Evolutionary conservation across 2,113 vertebrate genomes (phyloP), one percentile per base, ranked within the genome.

Genomic region (Antigone vipio): DNA sequence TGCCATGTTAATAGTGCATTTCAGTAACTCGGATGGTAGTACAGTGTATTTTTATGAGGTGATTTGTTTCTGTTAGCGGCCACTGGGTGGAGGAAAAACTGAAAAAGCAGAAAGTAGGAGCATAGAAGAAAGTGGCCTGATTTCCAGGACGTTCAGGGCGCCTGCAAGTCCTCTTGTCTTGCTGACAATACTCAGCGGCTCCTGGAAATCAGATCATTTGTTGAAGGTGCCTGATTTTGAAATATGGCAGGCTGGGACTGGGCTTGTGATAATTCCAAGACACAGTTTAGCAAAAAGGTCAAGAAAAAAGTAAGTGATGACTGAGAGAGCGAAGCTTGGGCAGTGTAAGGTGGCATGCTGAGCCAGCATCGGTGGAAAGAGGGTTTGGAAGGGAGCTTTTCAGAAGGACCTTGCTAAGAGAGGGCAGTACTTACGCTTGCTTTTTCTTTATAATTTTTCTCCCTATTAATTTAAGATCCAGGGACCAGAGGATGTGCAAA

Each of bases 61-160:
- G 71, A 85, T 87, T 93, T 92, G 71, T 85, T 97, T 75, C 95
- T 94, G 83, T 91, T 82, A 82, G 80, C 87, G 95, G 91, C 97
- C 93, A 91, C 95, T 95, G 92, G 93, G 97, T 97, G 92, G 95
- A 92, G 96, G 77, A 96, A 95, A 97, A 75, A 47, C 89, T 91
- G 96, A 95, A 62, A 91, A 85, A 91, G 73, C 92, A 40, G 87
- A 12, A 76, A 92, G 53, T 23, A 50, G 47, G 44, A 93, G 71
- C 32, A 7, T 4, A 35, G 38, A 52, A n/a, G 29, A 16, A 73
- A 76, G 64, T 27, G 75, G 55, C 85, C 91, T 81, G 78, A 82
- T 89, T 89, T 82, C 56, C 89, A 88, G 82, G 63, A 58, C 88
- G 24, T 64, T 77, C 88, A 81, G 92, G 56, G 83, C 1, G 2